Conservation (phyloP, 2,797 vertebrate species). For the Trichosurus vulpecula region DNA sequence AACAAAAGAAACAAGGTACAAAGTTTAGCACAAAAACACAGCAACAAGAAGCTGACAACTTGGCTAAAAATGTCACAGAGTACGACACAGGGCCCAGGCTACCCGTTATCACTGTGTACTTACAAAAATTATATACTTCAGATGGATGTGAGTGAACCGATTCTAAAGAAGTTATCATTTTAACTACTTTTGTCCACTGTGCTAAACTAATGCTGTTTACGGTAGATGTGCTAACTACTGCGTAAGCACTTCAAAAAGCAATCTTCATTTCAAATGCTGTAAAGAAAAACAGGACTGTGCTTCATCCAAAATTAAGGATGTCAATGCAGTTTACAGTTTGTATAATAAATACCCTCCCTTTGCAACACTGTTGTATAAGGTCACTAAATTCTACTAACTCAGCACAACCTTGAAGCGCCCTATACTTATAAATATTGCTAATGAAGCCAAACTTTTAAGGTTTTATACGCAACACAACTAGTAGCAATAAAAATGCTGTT, state of each 20-base stretch:
- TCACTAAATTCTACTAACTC: conserved; percentile 78
- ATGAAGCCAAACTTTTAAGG: conserved; percentile 63
- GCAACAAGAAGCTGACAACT: conserved; percentile 83
- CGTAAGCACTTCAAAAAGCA: conserved; percentile 82
- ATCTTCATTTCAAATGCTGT: conserved; percentile 79
- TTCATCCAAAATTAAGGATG: conserved; percentile 77
- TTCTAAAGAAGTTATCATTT: conserved; percentile 68
- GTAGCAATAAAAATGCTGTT: conserved; percentile 72
- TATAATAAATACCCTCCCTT: conserved; percentile 87
- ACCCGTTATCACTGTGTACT: conserved; percentile 82
- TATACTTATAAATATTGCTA: conserved; percentile 72
- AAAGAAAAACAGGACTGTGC: conserved; percentile 74
- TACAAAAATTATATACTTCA: conserved; percentile 64
- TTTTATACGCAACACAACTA: conserved; percentile 76
- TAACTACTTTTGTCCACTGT: conserved; percentile 81
- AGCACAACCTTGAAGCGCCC: conserved; percentile 81
- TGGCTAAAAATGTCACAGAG: conserved; percentile 79
- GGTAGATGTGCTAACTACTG: conserved; percentile 76
- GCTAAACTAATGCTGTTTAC: conserved; percentile 78
- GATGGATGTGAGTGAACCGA: conserved; percentile 74
- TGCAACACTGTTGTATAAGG: conserved; percentile 73
- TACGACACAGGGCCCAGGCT: conserved; percentile 84
- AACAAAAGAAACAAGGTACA: conserved; percentile 78
- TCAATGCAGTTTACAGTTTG: conserved; percentile 86
- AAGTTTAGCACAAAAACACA: conserved; percentile 83